Evolutionary conservation across 2,888 invertebrate genomes (phyloP).

Genomic region (Agrochola lychnidis): DNA sequence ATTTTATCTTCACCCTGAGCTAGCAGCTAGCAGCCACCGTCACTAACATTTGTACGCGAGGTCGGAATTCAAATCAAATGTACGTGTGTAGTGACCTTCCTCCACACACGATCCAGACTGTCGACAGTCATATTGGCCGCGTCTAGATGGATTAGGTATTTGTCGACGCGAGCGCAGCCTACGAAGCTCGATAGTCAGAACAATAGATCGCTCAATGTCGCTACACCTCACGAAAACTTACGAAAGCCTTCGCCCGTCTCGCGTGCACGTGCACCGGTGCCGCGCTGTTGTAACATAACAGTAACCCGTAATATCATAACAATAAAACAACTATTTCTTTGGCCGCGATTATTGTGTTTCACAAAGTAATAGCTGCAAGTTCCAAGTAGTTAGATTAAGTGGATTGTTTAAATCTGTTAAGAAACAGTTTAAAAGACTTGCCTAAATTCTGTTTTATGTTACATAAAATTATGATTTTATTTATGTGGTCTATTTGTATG

Average conservation of each 20-base stretch:
- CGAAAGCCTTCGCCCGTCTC: conserved; percentile 79
- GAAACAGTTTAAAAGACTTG: conserved; percentile 36
- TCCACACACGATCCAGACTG: conserved; percentile 80
- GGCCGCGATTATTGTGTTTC: conserved; percentile 58
- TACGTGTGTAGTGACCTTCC: conserved; percentile 77
- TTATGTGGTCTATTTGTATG: background rate
- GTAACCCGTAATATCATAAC: conserved; percentile 62
- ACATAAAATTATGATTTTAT: conserved; percentile 5
- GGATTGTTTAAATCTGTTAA: conserved; percentile 40
- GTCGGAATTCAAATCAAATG: conserved; percentile 72
- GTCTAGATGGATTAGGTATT: conserved; percentile 59
- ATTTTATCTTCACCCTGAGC: conserved; percentile 62
- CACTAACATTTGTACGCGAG: conserved; percentile 70
- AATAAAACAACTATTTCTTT: conserved; percentile 67
- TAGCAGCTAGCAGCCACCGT: conserved; percentile 56
- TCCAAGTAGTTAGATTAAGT: conserved; percentile 48
- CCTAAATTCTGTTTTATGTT: conserved; percentile 11
- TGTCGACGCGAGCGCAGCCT: conserved; percentile 57
- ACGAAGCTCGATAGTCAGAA: conserved; percentile 71
- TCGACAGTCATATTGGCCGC: conserved; percentile 57
- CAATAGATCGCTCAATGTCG: conserved; percentile 87
- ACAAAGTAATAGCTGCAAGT: conserved; percentile 59
- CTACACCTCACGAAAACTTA: conserved; percentile 85
- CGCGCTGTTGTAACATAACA: conserved; percentile 70
- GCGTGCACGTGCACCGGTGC: conserved; percentile 69